Evolutionary conservation across 2,113 vertebrate species (phyloP).

Genomic region (Struthio camelus): DNA sequence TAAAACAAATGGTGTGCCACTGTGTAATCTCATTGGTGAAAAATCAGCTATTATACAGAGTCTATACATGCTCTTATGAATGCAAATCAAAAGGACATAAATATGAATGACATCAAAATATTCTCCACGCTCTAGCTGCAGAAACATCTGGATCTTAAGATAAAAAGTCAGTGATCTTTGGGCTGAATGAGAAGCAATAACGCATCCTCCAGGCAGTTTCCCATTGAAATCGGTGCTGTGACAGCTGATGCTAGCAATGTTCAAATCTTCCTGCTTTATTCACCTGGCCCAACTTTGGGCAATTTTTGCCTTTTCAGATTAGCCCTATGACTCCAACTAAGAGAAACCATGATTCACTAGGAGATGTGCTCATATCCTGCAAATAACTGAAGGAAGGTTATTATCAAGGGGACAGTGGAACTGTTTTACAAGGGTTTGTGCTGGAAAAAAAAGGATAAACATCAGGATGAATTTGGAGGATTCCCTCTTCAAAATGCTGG

Average conservation of each 20-base stretch:
- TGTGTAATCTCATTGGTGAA: not conserved
- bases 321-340: not conserved
- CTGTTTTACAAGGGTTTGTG: not conserved
- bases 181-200: not conserved
- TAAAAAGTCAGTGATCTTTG: not conserved
- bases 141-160: slow-evolving; percentile 3
- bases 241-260: not conserved
- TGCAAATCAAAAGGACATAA: slow-evolving; percentile 17
- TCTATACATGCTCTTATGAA: not conserved
- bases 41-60: not conserved
- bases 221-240: not conserved
- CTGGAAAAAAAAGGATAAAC: not conserved
- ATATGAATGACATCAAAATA: not conserved
- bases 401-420: not conserved
- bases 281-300: not conserved
- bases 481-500: not conserved
- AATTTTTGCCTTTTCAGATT: not conserved
- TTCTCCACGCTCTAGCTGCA: not conserved
- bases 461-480: not conserved
- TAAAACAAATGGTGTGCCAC: not conserved
- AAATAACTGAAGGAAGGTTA: not conserved
- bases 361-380: not conserved
- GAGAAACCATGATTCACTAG: not conserved
- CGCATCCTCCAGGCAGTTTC: not conserved
- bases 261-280: not conserved